Base-by-base conservation (phyloP, 1,140 invertebrate genomes). In the Drosophila ohnishii region DNA sequence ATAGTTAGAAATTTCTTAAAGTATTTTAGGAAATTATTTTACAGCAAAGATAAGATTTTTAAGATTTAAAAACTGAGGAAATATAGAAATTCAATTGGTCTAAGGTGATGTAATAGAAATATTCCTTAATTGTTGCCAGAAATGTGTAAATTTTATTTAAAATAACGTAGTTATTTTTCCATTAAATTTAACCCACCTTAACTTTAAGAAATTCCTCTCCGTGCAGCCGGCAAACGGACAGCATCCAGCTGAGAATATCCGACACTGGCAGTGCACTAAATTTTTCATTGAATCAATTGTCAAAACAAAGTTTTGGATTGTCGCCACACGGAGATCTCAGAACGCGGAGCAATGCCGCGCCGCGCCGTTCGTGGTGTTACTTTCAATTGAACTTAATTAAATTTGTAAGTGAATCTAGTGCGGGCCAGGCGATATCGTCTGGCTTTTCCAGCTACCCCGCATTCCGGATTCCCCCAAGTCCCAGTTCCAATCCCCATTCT, bases 391-490 rank as follows among this genome's bases (percentile, higher is more conserved):
- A 78, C 80, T 90, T 90, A 90, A 90, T 90, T 90, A 90, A 90
- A 90, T 90, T 90, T 90, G 89, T 90, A 90, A 90, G 89, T 87
- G 89, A 90, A 90, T 90, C 89, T 90, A 86, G 88, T 90, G 88
- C 88, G 84, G 80, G 83, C 74, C 44, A 48, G 45, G 40, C 56
- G 62, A 60, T 60, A 64, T 44, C 62, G 62, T 70, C 72, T 69
- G 69, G 51, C 35, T 39, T 45, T 47, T 53, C 19, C 30, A 34
- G 40, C 48, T 40, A 30, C 32, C 62, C 22, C 37, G 45, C 35
- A 14, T 42, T n/a, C 16, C 16, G 9, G 22, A 56, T 9, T 28
- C 51, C 60, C 50, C 50, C 50, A 37, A 13, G 37, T 39, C 34
- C 9, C 9, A 22, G 42, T 44, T 5, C 9, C 22, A 34, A 19